Conservation (phyloP, 2,113 vertebrate species). For the Amphilophus citrinellus region DNA sequence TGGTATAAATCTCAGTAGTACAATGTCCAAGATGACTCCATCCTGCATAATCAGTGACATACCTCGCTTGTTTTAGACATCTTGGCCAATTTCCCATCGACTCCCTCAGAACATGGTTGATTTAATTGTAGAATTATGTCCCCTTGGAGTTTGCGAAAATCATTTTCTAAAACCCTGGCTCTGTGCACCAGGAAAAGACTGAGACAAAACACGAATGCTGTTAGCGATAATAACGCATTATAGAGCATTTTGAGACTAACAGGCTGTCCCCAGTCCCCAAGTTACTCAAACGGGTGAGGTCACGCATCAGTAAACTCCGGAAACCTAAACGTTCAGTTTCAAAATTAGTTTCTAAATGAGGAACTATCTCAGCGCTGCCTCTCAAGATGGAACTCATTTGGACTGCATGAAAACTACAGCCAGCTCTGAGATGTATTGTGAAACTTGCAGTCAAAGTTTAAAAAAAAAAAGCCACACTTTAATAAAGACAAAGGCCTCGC, state of each 20-base stretch:
- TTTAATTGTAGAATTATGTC: conserved; percentile 71
- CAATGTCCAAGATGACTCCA: conserved; percentile 75
- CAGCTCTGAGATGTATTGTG: conserved; percentile 44
- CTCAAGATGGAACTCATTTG: conserved; percentile 69
- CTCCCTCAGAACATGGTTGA: conserved; percentile 66
- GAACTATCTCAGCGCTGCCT: conserved; percentile 54
- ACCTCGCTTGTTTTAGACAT: conserved; percentile 70
- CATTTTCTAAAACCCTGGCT: conserved; percentile 68
- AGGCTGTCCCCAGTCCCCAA: conserved; percentile 38
- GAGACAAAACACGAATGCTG: conserved; percentile 62
- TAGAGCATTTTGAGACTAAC: conserved; percentile 47
- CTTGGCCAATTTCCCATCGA: conserved; percentile 65
- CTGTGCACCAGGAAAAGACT: conserved; percentile 69
- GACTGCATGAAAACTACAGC: conserved; percentile 44
- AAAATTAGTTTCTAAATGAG: conserved; percentile 70
- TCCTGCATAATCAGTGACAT: conserved; percentile 72
- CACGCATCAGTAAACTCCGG: conserved; percentile 58
- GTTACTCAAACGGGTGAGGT: conserved; percentile 61
- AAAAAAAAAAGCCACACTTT: conserved; percentile 37
- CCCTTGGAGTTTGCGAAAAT: conserved; percentile 69
- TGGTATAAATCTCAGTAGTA: conserved; percentile 69
- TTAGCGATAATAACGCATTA: conserved; percentile 58
- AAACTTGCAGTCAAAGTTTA: conserved; percentile 47
- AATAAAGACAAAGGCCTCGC: conserved; percentile 56
- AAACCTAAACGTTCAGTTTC: conserved; percentile 62